Evolutionary conservation across 1,140 invertebrate genomes (phyloP), one percentile per base, ranked within the genome.

Genomic region (Leptinotarsa undecemlineata): DNA sequence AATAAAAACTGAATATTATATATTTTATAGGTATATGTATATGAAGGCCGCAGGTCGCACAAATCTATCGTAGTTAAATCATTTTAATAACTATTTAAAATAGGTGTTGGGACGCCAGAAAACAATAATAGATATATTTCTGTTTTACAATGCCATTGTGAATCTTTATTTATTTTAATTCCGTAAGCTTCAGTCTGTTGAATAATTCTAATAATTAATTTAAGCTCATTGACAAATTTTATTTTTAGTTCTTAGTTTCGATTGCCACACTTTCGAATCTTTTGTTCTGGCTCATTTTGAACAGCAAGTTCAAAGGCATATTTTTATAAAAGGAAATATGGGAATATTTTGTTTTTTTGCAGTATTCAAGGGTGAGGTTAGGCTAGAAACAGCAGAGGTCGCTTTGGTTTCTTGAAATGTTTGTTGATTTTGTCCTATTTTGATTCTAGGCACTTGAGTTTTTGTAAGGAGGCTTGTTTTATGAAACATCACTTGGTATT

Each of bases 61-160:
- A 82, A 77, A 78, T 79, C 73, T 73, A 70, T 68, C 71, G 11
- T 74, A 76, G 72, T 70, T 78, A 68, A 64, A 71, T 68, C 48
- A 78, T 69, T 68, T 74, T 77, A 68, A 57, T 62, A 77, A 81
- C 76, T 81, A 78, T 80, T 78, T 81, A 81, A 76, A 77, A 74
- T 82, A 83, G 82, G 82, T 83, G 82, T 83, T 79, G 82, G 82
- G 82, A 81, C 79, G 76, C 76, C 67, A 69, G 74, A 68, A 81
- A 80, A 79, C 72, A 78, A 80, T 77, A 80, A 74, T 80, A 57
- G 64, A 73, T 74, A 64, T 64, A 64, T 64, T 73, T 80, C 75
- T 80, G 72, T 78, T 78, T 74, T 81, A 75, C 68, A 76, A 75
- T 74, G 74, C 77, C 76, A 72, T 78, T 76, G 74, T 79, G 64